phyloP scores from a whole-genome alignment of 2,888 invertebrate species.

The Caprella mutica region DNA sequence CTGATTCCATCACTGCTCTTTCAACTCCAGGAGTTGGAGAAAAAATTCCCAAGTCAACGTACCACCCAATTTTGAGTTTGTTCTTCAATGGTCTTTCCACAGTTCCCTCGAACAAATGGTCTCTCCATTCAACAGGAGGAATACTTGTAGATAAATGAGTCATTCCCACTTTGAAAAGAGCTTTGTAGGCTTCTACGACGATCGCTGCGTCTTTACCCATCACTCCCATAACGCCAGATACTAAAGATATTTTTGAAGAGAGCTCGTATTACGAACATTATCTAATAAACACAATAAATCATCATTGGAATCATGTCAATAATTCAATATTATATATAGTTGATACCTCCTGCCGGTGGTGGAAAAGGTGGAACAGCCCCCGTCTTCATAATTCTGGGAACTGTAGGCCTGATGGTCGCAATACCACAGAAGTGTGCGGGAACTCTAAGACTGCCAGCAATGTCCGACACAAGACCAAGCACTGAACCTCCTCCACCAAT shows the following conservation, averaged over 20 bases:
- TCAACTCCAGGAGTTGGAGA: conserved; percentile 39
- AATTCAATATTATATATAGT: too few relatives aligned
- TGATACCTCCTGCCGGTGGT: neutral
- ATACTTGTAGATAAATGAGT: too few relatives aligned
- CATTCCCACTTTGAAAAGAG: too few relatives aligned
- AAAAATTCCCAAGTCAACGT: conserved; percentile 34
- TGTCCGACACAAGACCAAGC: conserved; percentile 43
- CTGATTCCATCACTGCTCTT: conserved; percentile 37
- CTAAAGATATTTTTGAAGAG: too few relatives aligned
- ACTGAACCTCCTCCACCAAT: conserved; percentile 42
- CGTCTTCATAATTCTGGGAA: conserved; percentile 37
- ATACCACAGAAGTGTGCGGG: conserved; percentile 45
- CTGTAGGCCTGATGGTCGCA: conserved; percentile 42
- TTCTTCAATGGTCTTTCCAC: too few relatives aligned
- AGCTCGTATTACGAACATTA: too few relatives aligned
- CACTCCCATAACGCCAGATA: neutral
- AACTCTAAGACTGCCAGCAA: conserved; percentile 44
- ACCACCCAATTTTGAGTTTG: neutral
- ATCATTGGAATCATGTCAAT: too few relatives aligned
- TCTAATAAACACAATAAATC: too few relatives aligned
- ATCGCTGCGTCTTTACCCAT: neutral
- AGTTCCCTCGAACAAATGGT: neutral
- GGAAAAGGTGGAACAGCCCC: neutral
- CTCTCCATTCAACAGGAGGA: neutral
- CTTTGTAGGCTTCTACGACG: neutral